Percentiles rank a stretch among this genome's conserved stretches.
Evolutionary conservation across 2,888 invertebrate genomes (phyloP).

Genomic region (Pyrgus malvae): DNA sequence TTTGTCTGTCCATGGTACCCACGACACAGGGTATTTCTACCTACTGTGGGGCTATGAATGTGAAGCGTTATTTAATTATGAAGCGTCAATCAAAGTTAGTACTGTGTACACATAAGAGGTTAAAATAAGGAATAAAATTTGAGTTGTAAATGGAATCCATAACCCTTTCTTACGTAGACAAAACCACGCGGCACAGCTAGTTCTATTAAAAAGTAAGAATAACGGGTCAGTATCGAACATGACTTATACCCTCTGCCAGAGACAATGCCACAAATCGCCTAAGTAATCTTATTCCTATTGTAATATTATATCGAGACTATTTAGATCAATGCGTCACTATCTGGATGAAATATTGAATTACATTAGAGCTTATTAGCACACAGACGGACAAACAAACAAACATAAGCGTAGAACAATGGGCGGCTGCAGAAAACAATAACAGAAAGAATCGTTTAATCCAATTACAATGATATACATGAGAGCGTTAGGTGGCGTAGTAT

Average conservation of each 20-base stretch:
- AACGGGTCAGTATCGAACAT: conserved; percentile 8
- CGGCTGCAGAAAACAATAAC: conserved; percentile 68
- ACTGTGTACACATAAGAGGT: too few relatives aligned
- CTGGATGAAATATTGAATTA: conserved; percentile 70
- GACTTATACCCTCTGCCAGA: conserved; percentile 1
- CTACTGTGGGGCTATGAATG: too few relatives aligned
- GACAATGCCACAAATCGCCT: conserved; percentile 26
- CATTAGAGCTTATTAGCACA: conserved; percentile 76
- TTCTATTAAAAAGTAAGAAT: background rate
- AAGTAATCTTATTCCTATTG: conserved; percentile 41
- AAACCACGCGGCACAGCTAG: background rate
- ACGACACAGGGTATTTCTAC: too few relatives aligned
- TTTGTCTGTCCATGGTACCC: too few relatives aligned
- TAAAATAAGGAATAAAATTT: too few relatives aligned
- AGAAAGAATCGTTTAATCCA: conserved; percentile 78
- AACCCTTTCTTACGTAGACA: too few relatives aligned
- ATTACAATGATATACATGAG: conserved; percentile 69
- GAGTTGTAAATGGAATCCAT: too few relatives aligned
- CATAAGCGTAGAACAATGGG: conserved; percentile 63
- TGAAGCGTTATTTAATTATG: too few relatives aligned
- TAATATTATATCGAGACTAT: conserved; percentile 35
- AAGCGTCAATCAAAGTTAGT: too few relatives aligned
- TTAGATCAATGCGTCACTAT: conserved; percentile 47
- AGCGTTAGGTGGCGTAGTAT: conserved; percentile 38
- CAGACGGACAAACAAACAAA: conserved; percentile 57